phyloP scores from a whole-genome alignment of 2,888 invertebrate genomes.

The Cheilosia grossa region DNA sequence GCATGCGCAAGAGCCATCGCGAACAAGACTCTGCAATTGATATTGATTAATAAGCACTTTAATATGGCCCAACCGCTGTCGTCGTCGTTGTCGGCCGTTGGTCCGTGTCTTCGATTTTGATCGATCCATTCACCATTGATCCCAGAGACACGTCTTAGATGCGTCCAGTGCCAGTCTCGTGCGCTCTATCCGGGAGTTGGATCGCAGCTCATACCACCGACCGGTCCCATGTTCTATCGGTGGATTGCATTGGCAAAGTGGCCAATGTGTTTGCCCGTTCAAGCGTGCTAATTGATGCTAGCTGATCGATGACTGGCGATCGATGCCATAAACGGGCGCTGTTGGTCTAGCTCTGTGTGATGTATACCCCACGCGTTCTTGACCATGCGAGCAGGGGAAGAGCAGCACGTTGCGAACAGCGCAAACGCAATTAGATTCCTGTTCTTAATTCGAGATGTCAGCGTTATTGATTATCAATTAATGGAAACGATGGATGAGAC shows the following conservation, averaged over 20 bases:
- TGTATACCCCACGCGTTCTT: conserved; percentile 39
- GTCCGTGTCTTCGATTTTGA: conserved; percentile 35
- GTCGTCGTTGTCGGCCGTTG: conserved; percentile 58
- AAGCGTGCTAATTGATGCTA: conserved; percentile 70
- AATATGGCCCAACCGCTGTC: conserved; percentile 56
- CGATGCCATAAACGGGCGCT: conserved; percentile 41
- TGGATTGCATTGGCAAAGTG: conserved; percentile 62
- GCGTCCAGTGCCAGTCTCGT: conserved; percentile 2
- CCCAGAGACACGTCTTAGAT: conserved; percentile 34
- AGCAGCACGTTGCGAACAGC: conserved; percentile 26
- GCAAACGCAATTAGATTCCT: conserved; percentile 71
- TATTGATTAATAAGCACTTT: conserved; percentile 71
- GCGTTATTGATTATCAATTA: conserved; percentile 74
- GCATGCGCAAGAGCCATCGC: conserved; percentile 26
- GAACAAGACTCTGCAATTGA: conserved; percentile 60
- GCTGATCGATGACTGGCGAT: conserved; percentile 68
- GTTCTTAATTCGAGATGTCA: conserved; percentile 73
- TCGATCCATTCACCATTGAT: conserved; percentile 63
- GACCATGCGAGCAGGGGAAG: not conserved
- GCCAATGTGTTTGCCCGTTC: conserved; percentile 66
- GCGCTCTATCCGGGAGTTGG: conserved; percentile 41
- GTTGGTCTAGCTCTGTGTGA: not conserved
- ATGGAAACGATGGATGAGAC: conserved; percentile 67
- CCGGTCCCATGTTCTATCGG: conserved; percentile 54
- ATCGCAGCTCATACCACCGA: conserved; percentile 2